Conservation (phyloP, 2,797 vertebrate species). For the Eupleurogrammus muticus region DNA sequence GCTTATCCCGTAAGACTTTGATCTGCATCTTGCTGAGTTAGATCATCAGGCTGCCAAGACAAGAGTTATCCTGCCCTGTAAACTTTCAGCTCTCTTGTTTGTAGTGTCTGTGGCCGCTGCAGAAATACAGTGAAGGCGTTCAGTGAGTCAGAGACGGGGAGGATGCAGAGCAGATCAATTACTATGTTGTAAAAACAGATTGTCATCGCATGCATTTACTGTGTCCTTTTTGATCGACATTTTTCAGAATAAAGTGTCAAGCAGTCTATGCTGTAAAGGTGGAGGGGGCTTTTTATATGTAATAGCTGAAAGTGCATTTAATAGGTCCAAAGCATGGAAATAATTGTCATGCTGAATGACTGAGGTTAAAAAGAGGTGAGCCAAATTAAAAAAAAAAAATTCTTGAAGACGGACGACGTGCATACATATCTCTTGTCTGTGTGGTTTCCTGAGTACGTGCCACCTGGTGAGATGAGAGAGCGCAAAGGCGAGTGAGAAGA, state of each 20-base stretch:
- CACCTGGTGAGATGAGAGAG: conserved; percentile 8
- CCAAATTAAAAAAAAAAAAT: neutral
- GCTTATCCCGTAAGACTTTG: conserved; percentile 8
- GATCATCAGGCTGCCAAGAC: neutral
- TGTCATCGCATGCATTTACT: neutral
- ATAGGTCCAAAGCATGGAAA: too few species aligned
- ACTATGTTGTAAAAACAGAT: neutral
- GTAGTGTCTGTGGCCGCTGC: neutral
- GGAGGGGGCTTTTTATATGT: neutral
- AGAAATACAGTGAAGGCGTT: neutral
- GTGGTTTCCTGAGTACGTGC: conserved; percentile 38
- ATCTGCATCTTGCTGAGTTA: conserved; percentile 13
- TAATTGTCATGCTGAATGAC: neutral
- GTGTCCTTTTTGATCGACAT: neutral
- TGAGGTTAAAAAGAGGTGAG: conserved; percentile 32
- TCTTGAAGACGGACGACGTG: neutral
- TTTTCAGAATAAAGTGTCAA: neutral
- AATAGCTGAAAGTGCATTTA: neutral
- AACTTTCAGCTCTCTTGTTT: conserved; percentile 21
- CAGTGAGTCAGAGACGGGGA: conserved; percentile 13
- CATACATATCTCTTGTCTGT: neutral
- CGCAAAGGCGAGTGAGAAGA: neutral
- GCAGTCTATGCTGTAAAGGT: neutral
- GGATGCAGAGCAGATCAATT: neutral
- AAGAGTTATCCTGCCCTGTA: conserved; percentile 10